phyloP scores from a whole-genome alignment of 2,888 invertebrate species.

The Melanargia galathea region DNA sequence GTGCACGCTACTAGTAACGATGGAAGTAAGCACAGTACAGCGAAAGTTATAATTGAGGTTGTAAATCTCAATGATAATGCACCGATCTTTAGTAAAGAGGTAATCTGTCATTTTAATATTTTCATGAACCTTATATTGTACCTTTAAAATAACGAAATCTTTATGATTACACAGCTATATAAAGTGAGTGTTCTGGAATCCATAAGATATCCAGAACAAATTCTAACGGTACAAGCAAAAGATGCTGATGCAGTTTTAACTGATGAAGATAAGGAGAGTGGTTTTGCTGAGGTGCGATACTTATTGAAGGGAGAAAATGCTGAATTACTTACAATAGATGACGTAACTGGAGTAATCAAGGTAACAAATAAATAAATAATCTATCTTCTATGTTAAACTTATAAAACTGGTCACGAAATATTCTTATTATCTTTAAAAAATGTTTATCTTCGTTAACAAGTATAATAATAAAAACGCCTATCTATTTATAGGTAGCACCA shows the following conservation, averaged over 20 bases:
- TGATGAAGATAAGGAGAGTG: slow-evolving; percentile 79
- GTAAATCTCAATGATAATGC: slow-evolving; percentile 90
- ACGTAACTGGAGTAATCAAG: slow-evolving; percentile 85
- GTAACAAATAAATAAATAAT: slow-evolving; percentile 61
- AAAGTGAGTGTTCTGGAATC: slow-evolving; percentile 88
- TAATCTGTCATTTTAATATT: slow-evolving; percentile 45
- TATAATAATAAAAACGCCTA: not conserved
- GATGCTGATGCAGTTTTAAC: slow-evolving; percentile 86
- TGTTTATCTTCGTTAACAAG: not conserved
- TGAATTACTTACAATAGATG: slow-evolving; percentile 87
- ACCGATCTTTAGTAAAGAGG: slow-evolving; percentile 86
- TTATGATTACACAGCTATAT: slow-evolving; percentile 74
- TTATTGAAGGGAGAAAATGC: slow-evolving; percentile 88
- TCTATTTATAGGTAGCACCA: slow-evolving; percentile 73
- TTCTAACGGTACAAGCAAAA: slow-evolving; percentile 86
- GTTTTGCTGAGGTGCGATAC: slow-evolving; percentile 87
- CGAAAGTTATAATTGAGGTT: slow-evolving; percentile 86
- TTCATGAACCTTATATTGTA: not conserved
- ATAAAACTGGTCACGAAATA: no score
- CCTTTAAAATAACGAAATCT: not conserved
- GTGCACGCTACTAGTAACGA: slow-evolving; percentile 81
- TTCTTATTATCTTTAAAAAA: not conserved
- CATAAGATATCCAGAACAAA: slow-evolving; percentile 84
- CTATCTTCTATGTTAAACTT: not conserved
- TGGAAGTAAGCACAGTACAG: slow-evolving; percentile 83